Evolutionary conservation across 2,113 vertebrate genomes (phyloP).

Genomic region (Montifringilla adamsi): DNA sequence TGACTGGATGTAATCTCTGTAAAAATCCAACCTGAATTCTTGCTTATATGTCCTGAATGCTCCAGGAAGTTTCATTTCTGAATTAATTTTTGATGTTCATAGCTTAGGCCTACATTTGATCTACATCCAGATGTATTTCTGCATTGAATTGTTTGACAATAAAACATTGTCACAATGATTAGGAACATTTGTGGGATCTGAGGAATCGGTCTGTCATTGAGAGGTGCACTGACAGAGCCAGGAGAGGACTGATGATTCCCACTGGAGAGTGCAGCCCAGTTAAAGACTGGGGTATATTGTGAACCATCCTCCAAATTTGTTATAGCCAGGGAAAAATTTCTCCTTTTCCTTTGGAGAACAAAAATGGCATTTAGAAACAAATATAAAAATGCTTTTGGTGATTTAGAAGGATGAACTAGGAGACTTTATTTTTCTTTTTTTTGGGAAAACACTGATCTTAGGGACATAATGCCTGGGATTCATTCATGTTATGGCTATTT

Average conservation of each 20-base stretch:
- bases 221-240: neutral
- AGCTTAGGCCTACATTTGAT: neutral
- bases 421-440: neutral
- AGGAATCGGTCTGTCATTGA: neutral
- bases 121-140: neutral
- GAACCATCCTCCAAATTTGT: neutral
- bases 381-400: neutral
- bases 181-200: neutral
- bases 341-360: neutral
- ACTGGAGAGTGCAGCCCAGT: neutral
- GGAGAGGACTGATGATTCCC: accelerated
- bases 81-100: neutral
- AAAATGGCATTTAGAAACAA: neutral
- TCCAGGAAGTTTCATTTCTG: neutral
- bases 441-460: neutral
- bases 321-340: neutral
- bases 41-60: neutral
- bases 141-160: neutral
- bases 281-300: neutral
- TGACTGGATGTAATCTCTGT: neutral
- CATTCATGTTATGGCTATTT: neutral
- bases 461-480: neutral
- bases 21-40: neutral
- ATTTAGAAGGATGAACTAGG: neutral
- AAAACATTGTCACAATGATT: neutral